Evolutionary conservation across 2,113 vertebrate species (phyloP), one percentile per base, ranked within the genome.

Genomic region (Turdus rufiventris): DNA sequence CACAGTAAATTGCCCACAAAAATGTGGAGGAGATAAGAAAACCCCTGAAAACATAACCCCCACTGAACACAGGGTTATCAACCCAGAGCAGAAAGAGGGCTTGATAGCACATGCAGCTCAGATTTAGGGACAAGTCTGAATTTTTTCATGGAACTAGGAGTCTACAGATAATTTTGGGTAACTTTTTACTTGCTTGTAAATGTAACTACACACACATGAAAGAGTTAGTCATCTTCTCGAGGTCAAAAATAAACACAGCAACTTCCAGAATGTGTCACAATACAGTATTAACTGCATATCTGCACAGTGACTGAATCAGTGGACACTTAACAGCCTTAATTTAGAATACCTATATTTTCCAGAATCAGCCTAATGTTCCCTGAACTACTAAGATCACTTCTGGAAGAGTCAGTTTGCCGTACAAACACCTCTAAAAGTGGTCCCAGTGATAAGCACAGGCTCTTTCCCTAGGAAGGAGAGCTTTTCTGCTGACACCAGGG

Each of bases 241-340:
- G 47, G 82, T 97, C 93, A 94, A 77, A 97, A 97, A 97, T 96
- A 97, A 96, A 94, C 85, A 14, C 67, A 91, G 85, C 75, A 80
- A 94, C 80, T 93, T 90, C 56, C 76, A 95, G 93, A 96, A 96
- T 94, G 90, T 91, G 94, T 96, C 93, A 96, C 91, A 83, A 91
- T 71, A 74, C 91, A 90, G 63, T 80, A 96, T 95, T 94, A 96
- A 96, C 94, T 74, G 26, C 9, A 6, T 76, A 88, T 95, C 79
- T 88, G 60, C 82, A 71, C 0, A 0, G 67, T 42, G 75, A 77
- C 85, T 84, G 75, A 83, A 90, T 84, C 85, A 90, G 79, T 19
- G 57, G 38, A 77, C 53, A 33, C 62, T 85, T 63, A 81, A 85
- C 7, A 79, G 75, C 18, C 93, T 81, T 78, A 67, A 88, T 34